Conservation (phyloP, 2,888 invertebrate species). For the Andrena marginata region DNA sequence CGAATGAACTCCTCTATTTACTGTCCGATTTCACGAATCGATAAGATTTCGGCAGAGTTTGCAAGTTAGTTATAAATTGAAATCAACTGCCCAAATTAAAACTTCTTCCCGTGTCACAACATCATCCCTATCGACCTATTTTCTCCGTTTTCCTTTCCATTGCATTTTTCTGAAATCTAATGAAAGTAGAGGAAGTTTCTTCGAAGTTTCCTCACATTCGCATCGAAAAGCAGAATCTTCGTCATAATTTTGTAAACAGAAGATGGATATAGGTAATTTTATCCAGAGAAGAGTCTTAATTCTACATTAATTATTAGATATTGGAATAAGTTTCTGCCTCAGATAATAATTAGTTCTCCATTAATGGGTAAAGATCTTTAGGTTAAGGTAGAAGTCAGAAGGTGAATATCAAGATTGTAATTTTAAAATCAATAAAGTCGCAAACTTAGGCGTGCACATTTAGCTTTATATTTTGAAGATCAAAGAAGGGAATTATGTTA, state of each 20-base stretch:
- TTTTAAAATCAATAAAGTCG: no score
- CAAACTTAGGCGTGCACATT: no score
- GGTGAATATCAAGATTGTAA: no score
- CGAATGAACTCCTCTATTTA: neutral
- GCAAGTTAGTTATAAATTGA: neutral
- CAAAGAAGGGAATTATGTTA: no score
- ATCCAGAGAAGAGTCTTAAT: neutral
- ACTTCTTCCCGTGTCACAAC: neutral
- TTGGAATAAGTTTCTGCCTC: neutral
- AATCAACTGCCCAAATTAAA: neutral
- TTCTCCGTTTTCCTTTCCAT: neutral
- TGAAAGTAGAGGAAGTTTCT: neutral
- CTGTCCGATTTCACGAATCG: conserved; percentile 5
- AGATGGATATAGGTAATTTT: neutral
- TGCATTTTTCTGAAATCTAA: neutral
- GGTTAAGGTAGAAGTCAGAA: no score
- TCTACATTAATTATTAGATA: neutral
- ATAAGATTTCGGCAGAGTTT: neutral
- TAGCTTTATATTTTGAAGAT: no score
- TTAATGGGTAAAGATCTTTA: no score
- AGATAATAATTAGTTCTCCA: neutral
- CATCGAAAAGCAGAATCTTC: neutral
- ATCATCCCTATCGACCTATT: neutral
- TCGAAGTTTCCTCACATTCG: neutral
- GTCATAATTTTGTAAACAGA: neutral